Evolutionary conservation across 2,113 vertebrate species (phyloP).

Genomic region (Poeciliopsis retropinna): DNA sequence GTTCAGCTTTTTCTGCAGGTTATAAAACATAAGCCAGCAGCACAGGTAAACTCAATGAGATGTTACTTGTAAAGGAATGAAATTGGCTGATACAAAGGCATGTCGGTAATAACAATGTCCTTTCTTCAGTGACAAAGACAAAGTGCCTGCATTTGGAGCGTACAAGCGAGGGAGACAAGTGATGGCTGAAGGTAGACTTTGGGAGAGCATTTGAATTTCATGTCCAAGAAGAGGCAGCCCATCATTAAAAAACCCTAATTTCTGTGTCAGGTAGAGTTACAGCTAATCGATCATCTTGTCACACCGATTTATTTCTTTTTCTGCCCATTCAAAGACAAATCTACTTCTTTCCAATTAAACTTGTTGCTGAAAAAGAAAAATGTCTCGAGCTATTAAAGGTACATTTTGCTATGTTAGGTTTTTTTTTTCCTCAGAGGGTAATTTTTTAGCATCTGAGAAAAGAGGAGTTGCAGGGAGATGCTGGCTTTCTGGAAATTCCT

Average conservation of each 20-base stretch:
- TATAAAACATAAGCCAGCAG: constrained; percentile 71
- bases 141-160: constrained; percentile 91
- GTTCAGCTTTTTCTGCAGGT: constrained; percentile 14
- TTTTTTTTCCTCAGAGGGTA: constrained; percentile 62
- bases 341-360: constrained; percentile 90
- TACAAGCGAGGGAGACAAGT: constrained; percentile 86
- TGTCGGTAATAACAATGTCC: constrained; percentile 98
- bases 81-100: constrained; percentile 96
- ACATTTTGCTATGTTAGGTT: constrained; percentile 75
- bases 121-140: constrained; percentile 94
- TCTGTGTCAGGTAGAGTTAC: constrained; percentile 95
- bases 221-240: constrained; percentile 91
- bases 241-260: constrained; percentile 96
- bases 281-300: constrained; percentile 96
- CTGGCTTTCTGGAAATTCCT: constrained; percentile 55
- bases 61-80: constrained; percentile 93
- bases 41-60: constrained; percentile 88
- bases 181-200: constrained; percentile 91
- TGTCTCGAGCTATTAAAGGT: constrained; percentile 80
- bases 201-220: constrained; percentile 94
- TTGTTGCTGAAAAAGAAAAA: constrained; percentile 83
- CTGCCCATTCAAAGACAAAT: constrained; percentile 85
- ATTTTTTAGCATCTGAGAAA: constrained; percentile 72
- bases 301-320: constrained; percentile 81
- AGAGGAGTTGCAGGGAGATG: constrained; percentile 48